Percentiles rank a stretch among this genome's conserved stretches.
Conservation (phyloP, 2,797 vertebrate species). For the Pantherophis alleghaniensis region DNA sequence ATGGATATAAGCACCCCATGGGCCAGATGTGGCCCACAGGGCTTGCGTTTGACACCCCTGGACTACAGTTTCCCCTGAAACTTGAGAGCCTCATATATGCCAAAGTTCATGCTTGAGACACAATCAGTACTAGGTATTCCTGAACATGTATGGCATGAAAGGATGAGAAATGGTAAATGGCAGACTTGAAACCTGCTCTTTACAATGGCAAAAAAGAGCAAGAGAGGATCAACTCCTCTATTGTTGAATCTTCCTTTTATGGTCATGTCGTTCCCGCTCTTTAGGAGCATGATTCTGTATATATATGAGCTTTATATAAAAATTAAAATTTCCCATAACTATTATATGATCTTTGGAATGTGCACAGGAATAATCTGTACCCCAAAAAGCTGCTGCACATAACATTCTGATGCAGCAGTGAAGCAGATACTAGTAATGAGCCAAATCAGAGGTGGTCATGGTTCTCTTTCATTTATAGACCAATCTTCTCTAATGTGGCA, state of each 20-base stretch:
- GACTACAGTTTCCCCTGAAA: not conserved
- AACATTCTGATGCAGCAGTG: not conserved
- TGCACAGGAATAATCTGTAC: not conserved
- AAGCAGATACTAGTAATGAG: not conserved
- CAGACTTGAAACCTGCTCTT: not conserved
- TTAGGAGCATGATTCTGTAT: not conserved
- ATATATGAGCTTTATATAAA: not conserved
- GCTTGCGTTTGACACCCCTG: too few species aligned
- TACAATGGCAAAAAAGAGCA: not conserved
- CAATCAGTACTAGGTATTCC: not conserved
- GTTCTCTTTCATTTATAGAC: not conserved
- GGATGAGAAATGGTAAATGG: not conserved
- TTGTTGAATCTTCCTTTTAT: not conserved
- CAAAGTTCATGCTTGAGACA: not conserved
- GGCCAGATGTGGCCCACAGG: too few species aligned
- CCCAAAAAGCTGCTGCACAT: not conserved
- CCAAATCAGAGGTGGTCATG: not conserved
- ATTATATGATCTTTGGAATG: not conserved
- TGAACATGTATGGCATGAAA: not conserved
- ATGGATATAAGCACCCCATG: too few species aligned
- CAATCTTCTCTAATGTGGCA: not conserved
- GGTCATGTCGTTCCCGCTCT: not conserved
- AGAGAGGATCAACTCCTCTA: not conserved
- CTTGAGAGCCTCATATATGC: not conserved
- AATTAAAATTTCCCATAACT: not conserved